Percentiles rank a stretch among this genome's conserved stretches.
These are phyloP conservation scores for Luscinia megarhynchos DNA, from an alignment of 2,797 vertebrate genomes.

Conservation along the genomic window DNA sequence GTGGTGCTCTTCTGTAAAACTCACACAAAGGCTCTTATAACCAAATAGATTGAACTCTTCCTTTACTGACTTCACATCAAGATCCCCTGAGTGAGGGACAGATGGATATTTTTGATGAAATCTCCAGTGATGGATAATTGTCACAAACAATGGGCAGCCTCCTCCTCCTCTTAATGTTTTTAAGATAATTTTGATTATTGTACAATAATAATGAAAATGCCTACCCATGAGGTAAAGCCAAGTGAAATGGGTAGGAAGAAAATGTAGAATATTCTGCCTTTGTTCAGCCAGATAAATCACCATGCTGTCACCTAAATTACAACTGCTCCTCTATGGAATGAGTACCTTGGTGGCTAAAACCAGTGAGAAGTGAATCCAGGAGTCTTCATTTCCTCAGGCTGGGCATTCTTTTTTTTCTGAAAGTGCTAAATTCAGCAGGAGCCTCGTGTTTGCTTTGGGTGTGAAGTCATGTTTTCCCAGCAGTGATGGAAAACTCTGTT, in stretches of 20 bases:
- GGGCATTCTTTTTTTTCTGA: background rate
- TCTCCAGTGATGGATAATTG: background rate
- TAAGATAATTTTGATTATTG: background rate
- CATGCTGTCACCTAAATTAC: background rate
- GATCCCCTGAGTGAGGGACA: background rate
- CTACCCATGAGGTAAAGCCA: background rate
- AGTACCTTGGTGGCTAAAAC: background rate
- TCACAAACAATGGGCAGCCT: background rate
- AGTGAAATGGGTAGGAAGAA: background rate
- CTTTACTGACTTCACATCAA: background rate
- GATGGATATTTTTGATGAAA: background rate
- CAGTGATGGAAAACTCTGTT: background rate
- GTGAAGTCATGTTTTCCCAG: slow-evolving; percentile 47
- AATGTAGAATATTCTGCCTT: background rate
- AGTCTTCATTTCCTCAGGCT: background rate
- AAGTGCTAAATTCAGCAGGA: slow-evolving; percentile 6
- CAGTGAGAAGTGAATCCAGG: background rate
- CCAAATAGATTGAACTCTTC: background rate
- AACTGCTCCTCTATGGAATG: background rate
- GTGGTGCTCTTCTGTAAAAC: background rate
- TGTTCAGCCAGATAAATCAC: background rate
- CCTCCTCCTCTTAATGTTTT: background rate
- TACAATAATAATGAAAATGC: background rate
- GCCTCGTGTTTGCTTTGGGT: background rate
- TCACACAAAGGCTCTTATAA: background rate